These are phyloP conservation scores for Benthosema pterotum DNA, from an alignment of 2,797 vertebrate species.

Conservation along the genomic window DNA sequence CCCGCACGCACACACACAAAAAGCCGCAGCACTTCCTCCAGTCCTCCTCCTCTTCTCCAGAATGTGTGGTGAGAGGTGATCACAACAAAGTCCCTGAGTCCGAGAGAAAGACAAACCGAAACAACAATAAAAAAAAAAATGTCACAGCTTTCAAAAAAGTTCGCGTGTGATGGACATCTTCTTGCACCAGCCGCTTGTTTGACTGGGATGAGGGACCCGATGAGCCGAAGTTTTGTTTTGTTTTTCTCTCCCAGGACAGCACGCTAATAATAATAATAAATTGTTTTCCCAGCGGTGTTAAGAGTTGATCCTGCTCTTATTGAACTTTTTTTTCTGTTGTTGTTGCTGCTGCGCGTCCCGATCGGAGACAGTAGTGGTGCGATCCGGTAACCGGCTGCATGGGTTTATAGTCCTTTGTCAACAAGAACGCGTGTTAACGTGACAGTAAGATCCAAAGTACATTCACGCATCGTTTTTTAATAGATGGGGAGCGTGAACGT, in stretches of 20 bases:
- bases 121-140: too few species aligned
- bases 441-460: slow-evolving; percentile 2
- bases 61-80: slow-evolving; percentile 23
- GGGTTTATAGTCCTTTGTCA: slow-evolving; percentile 6
- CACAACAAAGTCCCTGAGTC: slow-evolving; percentile 42
- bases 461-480: too few species aligned
- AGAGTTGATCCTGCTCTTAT: slow-evolving; percentile 61
- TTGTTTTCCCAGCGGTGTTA: slow-evolving; percentile 25
- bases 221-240: slow-evolving; percentile 50
- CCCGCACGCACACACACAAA: too few species aligned
- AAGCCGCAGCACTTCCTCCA: slow-evolving; percentile 29
- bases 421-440: slow-evolving; percentile 27
- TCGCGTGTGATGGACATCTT: slow-evolving; percentile 50
- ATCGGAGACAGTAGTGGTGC: slow-evolving; percentile 30
- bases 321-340: too few species aligned
- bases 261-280: slow-evolving; percentile 19
- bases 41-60: slow-evolving; percentile 25
- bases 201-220: slow-evolving; percentile 56
- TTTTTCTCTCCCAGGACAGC: slow-evolving; percentile 38
- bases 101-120: too few species aligned
- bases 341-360: slow-evolving; percentile 31
- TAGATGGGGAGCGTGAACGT: too few species aligned
- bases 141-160: slow-evolving; percentile 29
- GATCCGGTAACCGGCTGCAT: background rate
- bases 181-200: slow-evolving; percentile 49